Evolutionary conservation across 2,888 invertebrate genomes (phyloP).

Genomic region (Trachelus tabidus): DNA sequence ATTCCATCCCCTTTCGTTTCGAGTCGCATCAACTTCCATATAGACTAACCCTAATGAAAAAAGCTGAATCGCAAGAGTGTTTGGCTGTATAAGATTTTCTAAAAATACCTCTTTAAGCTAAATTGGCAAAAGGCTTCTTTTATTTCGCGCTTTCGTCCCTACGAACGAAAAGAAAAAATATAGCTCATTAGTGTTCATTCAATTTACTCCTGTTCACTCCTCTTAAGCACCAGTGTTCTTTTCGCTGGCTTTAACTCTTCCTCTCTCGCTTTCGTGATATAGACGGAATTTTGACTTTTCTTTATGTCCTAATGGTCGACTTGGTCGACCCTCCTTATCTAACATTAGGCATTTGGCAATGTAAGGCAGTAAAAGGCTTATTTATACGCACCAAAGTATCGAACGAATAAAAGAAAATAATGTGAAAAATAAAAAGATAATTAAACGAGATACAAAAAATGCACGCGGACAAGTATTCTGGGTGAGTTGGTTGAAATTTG

Average conservation of each 20-base stretch:
- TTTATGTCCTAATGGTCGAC: background rate
- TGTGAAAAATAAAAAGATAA: background rate
- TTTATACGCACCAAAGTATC: background rate
- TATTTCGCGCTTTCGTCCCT: background rate
- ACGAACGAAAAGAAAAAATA: background rate
- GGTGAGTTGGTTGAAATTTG: background rate
- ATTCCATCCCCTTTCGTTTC: background rate
- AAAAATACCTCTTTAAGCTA: conserved; percentile 34
- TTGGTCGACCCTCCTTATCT: background rate
- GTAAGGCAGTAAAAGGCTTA: conserved; percentile 46
- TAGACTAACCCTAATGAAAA: conserved; percentile 8
- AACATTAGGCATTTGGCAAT: conserved; percentile 54
- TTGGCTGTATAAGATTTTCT: conserved; percentile 30
- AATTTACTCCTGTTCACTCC: background rate
- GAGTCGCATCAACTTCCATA: background rate
- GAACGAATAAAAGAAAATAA: background rate
- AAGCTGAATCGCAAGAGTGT: conserved; percentile 12
- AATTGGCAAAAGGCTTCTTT: background rate
- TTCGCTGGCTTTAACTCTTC: background rate
- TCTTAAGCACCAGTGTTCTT: background rate
- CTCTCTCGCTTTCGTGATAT: background rate
- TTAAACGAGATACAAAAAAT: background rate
- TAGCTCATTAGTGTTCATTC: background rate
- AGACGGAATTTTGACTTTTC: background rate
- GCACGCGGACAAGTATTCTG: background rate